These are phyloP conservation scores for Callimorpha dominula DNA, from an alignment of 2,888 invertebrate species.

Conservation along the genomic window DNA sequence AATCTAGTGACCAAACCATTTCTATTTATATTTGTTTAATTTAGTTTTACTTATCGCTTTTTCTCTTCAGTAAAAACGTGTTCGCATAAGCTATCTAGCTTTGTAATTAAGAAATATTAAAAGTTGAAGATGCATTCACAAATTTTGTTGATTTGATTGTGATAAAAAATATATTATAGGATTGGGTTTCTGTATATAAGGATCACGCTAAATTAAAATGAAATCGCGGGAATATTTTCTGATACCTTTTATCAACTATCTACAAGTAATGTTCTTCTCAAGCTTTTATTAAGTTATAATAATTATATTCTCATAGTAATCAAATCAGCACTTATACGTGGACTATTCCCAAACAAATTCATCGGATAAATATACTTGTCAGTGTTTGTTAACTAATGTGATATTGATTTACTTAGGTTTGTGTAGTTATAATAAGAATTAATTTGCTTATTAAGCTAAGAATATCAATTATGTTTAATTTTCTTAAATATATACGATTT, in stretches of 20 bases:
- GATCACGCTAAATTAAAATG: background rate
- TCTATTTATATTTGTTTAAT: background rate
- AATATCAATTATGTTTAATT: background rate
- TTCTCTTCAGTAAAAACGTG: no score
- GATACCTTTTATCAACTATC: background rate
- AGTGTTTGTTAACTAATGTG: conserved; percentile 29
- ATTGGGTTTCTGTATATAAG: background rate
- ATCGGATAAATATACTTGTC: conserved; percentile 2
- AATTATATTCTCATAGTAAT: background rate
- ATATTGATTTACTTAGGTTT: conserved; percentile 40
- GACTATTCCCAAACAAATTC: background rate
- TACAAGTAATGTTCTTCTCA: background rate
- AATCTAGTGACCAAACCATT: no score
- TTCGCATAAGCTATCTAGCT: background rate
- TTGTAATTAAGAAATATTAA: background rate
- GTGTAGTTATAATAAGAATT: conserved; percentile 9
- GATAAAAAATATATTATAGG: background rate
- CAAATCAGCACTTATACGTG: background rate
- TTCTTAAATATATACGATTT: background rate
- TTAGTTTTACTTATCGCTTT: background rate
- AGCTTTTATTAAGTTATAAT: background rate
- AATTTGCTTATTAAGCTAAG: background rate
- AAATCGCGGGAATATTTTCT: background rate
- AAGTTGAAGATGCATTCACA: background rate
- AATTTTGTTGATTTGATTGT: conserved; percentile 2